Base-by-base conservation (phyloP, 2,113 vertebrate genomes). In the Rhegmatorhina hoffmannsi region DNA sequence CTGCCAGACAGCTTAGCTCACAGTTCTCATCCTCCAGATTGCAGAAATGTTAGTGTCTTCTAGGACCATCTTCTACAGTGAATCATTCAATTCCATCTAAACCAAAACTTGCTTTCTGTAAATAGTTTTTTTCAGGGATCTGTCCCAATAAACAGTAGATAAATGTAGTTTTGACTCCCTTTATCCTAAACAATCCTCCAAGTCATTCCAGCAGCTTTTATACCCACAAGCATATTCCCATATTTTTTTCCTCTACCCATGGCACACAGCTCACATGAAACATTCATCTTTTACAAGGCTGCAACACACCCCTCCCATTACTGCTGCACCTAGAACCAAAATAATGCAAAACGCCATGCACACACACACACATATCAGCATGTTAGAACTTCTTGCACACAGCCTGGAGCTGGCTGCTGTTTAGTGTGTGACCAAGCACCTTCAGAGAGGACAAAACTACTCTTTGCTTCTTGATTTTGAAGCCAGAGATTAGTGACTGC, bases 331-430 rank as follows among this genome's bases (percentile, higher is more conserved):
- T 66, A n/a, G 58, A 83, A 31, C 7, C 2, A 38, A 63, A 82
- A 18, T 12, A 33, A 36, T 21, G 12, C 3, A 79, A 85, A 83
- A 28, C 1, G 0, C 3, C 4, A 9, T 4, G 16, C 3, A 59
- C 4, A 26, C 14, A 59, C 25, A 4, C 40, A 43, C 40, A 43
- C 40, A 43, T 24, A 38, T 23, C 19, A 56, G 6, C 8, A 2
- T 23, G 6, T 34, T 44, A 34, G 34, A 47, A 46, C 2, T 76
- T 40, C 17, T 44, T 40, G 29, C 21, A 46, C 28, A 10, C 14
- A 47, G 9, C 13, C 33, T 26, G 29, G 13, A 64, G 12, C 38
- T 33, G 33, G 18, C 18, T 28, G 16, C 18, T 47, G 9, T 16
- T 34, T 38, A 24, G 2, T 20, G 23, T 24, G 17, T 52, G 34